A percentile compares a stretch with the other conserved stretches of the same genome.
Evolutionary conservation across 2,113 vertebrate species (phyloP).

Genomic region (Mixornis gularis): DNA sequence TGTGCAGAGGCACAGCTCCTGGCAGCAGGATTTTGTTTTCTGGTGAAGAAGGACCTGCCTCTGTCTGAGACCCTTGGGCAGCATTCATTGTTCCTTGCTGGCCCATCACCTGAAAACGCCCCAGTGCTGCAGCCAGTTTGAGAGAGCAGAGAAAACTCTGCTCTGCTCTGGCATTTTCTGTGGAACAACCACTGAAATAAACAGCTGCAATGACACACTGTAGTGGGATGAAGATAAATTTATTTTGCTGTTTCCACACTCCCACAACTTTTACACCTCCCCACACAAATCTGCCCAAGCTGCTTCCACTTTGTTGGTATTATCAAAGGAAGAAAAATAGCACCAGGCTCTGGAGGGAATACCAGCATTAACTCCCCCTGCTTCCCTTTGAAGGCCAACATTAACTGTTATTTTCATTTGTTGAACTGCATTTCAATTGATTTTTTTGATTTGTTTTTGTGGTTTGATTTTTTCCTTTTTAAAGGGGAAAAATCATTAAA

Average conservation of each 20-base stretch:
- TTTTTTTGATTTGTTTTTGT: background rate
- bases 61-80: background rate
- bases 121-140: background rate
- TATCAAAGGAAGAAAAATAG: conserved; percentile 46
- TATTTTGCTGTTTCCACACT: conserved; percentile 63
- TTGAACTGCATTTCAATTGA: conserved; percentile 6
- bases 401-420: conserved; percentile 39
- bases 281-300: conserved; percentile 58
- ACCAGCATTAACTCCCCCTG: background rate
- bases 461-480: background rate
- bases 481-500: background rate
- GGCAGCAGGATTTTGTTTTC: background rate
- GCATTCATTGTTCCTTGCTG: background rate
- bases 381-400: conserved; percentile 19
- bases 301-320: conserved; percentile 55
- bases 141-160: background rate
- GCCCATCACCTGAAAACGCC: background rate
- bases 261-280: conserved; percentile 61
- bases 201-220: conserved; percentile 62
- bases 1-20: background rate
- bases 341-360: conserved; percentile 8
- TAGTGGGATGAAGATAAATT: conserved; percentile 60
- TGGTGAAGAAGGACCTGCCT: background rate
- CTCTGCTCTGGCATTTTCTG: background rate
- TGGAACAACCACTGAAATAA: conserved; percentile 47